Percentiles rank a stretch among this genome's conserved stretches.
Conservation (phyloP, 2,888 invertebrate species). For the Pandemis corylana region DNA sequence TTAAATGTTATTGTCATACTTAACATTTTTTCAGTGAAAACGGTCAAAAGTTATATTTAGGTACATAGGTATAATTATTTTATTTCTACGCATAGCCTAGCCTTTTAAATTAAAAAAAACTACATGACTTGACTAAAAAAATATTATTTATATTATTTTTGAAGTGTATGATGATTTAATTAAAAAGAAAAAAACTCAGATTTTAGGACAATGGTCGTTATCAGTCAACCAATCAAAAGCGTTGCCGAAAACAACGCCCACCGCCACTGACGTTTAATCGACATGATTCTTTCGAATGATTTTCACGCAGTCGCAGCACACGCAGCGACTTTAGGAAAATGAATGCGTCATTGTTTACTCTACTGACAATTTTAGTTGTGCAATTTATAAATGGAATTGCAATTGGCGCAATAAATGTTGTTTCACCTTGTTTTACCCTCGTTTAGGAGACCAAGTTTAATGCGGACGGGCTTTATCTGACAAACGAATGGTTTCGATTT, state of each 20-base stretch:
- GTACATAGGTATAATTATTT: too few species aligned
- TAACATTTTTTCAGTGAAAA: too few species aligned
- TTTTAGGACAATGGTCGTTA: slow-evolving; percentile 14
- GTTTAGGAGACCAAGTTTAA: not conserved
- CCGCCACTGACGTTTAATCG: slow-evolving; percentile 27
- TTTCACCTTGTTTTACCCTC: not conserved
- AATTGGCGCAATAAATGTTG: slow-evolving; percentile 1
- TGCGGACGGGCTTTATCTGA: not conserved
- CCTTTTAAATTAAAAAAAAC: too few species aligned
- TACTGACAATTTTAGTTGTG: slow-evolving; percentile 19
- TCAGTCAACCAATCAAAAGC: slow-evolving; percentile 18
- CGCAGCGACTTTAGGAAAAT: slow-evolving; percentile 6
- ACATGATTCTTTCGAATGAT: slow-evolving; percentile 22
- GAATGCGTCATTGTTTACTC: slow-evolving; percentile 26
- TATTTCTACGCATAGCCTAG: too few species aligned
- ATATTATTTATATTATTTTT: too few species aligned
- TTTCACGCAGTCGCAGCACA: slow-evolving; percentile 15
- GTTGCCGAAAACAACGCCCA: slow-evolving; percentile 19
- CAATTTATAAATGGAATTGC: slow-evolving; percentile 28
- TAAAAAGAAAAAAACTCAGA: not conserved
- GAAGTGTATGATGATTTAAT: too few species aligned
- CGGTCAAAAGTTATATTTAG: too few species aligned
- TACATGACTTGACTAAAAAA: too few species aligned
- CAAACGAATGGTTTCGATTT: not conserved
- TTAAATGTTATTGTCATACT: too few species aligned